Evolutionary conservation across 2,888 invertebrate species (phyloP), one percentile per base, ranked within the genome.

Genomic region (Drosophila meridiana): DNA sequence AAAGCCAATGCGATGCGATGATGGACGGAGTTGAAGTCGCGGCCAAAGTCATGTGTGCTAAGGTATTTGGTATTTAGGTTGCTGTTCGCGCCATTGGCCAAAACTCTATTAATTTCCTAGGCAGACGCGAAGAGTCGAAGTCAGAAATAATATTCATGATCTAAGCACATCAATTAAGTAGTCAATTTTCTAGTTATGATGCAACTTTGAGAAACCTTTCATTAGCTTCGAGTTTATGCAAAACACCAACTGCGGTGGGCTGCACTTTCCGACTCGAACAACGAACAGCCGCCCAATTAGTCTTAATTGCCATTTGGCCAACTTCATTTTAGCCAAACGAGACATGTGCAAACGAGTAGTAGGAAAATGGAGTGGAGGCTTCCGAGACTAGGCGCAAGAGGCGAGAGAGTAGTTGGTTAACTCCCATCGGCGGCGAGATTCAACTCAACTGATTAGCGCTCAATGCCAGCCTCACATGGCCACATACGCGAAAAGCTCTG

Each of bases 61-160:
- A 68, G 71, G 69, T 74, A 89, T 89, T 89, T 87, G 72, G 72
- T 80, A 85, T 89, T 89, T 87, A 76, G 87, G 89, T 87, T 87
- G 89, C 65, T 77, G 71, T 47, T 68, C 32, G 71, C 79, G 64
- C 59, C 40, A 28, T 56, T 69, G 42, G 55, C 63, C 57, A 60
- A 43, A 62, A 50, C 32, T 28, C 61, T 43, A 65, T 62, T 55
- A 58, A 64, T 61, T 66, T 57, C 59, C 40, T 58, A 43, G 42
- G 20, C 53, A 14, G 5, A 14, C 30, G 36, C 20, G 8, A 32
- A n/a, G 50, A 26, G 30, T 26, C 11, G 20, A 6, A n/a, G 48
- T 43, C 13, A 32, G 38, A 52, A 36, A 40, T 52, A 5, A 34
- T 34, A 34, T 36, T 52, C 34, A 67, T 55, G 6, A 55, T 61